phyloP scores from a whole-genome alignment of 2,888 invertebrate species.

The Emesis furor region DNA sequence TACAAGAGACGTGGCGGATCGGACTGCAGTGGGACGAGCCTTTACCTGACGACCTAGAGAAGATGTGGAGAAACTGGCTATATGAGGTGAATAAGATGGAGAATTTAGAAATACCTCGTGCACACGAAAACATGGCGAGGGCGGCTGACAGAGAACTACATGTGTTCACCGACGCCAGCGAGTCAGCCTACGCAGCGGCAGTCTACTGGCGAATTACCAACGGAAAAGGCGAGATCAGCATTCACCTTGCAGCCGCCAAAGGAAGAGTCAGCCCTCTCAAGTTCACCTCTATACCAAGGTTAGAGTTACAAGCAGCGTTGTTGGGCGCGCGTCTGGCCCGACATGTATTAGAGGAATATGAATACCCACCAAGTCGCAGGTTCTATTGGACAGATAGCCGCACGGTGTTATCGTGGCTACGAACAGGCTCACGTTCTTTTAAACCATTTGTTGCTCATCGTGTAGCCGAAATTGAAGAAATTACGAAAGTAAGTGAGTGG shows the following conservation, averaged over 20 bases:
- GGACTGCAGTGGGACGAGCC: conserved; percentile 37
- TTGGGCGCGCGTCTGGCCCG: not conserved
- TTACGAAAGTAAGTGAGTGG: not conserved
- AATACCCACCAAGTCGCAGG: not conserved
- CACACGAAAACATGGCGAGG: not conserved
- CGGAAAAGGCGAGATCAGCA: not conserved
- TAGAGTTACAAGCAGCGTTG: not conserved
- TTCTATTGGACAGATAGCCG: not conserved
- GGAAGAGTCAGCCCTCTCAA: not conserved
- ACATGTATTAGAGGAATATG: not conserved
- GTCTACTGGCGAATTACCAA: not conserved
- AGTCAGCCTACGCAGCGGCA: not conserved
- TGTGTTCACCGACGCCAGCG: not conserved
- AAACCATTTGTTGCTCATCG: not conserved
- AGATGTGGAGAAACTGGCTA: not conserved
- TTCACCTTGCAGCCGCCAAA: not conserved
- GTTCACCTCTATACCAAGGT: not conserved
- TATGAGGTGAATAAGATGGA: not conserved
- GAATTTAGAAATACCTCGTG: not conserved
- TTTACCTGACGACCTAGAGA: not conserved
- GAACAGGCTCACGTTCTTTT: not conserved
- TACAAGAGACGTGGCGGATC: conserved; percentile 39
- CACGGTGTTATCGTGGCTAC: not conserved
- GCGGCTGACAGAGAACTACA: not conserved
- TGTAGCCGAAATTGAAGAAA: not conserved